Base-by-base conservation (phyloP, 1,140 invertebrate species). In the Lepidurus couesii region DNA sequence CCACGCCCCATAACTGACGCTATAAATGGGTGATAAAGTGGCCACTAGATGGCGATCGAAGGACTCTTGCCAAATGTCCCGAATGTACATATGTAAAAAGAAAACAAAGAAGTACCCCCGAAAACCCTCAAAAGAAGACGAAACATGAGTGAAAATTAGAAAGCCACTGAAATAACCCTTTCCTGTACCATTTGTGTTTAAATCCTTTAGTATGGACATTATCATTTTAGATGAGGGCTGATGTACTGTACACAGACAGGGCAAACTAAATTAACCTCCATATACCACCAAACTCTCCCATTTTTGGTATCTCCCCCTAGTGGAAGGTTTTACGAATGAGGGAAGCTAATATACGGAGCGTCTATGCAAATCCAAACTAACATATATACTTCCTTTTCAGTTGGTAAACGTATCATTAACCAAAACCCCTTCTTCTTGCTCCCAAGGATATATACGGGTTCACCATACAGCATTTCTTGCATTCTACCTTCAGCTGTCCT, bases 271-370 rank as follows among this genome's bases (percentile, higher is more conserved):
- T 34, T 34, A 34, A 4, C 34, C 34, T 34, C 34, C 34, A 34
- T 4, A 34, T 34, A 34, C 34, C 34, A 34, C 4, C 3, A 34
- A 4, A 34, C 34, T 34, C 34, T 2, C 34, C 3, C 34, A 34
- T 34, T 34, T 34, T 3, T 34, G 34, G 53, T 13, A 7, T 65
- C 21, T 65, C 16, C 53, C 53, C 53, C 21, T 16, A 65, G 16
- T 65, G 16, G 16, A 11, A 7, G 16, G 45, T 13, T 21, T 21
- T 5, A 65, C 53, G 5, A 65, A n/a, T 13, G 16, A 4, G 53
- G 13, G n/a, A 65, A 65, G 53, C 53, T 65, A 65, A 65, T 65
- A 65, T 65, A 65, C 53, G 53, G 53, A 65, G 13, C 53, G 16
- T 65, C 53, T 65, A 65, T 65, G 53, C 53, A 65, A 65, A 65